Percentiles rank a stretch among this genome's conserved stretches.
Conservation (phyloP, 2,888 invertebrate genomes). For the Epistrophella euchroma region DNA sequence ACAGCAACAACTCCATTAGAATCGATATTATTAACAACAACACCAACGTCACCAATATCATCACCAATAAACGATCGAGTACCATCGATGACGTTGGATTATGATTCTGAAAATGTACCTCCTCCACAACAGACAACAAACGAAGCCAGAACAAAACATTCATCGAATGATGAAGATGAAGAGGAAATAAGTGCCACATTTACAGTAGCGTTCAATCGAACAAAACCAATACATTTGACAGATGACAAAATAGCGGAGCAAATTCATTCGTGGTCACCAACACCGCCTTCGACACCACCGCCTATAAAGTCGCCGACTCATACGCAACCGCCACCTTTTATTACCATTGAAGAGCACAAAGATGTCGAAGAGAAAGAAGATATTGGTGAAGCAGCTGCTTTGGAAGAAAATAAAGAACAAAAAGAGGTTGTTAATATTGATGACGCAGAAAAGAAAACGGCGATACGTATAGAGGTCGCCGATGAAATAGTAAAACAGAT, state of each 20-base stretch:
- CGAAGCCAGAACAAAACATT: constrained; percentile 20
- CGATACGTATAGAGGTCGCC: too few relatives aligned
- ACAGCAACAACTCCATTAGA: constrained; percentile 62
- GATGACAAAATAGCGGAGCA: constrained; percentile 67
- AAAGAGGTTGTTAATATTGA: constrained; percentile 47
- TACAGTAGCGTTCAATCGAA: constrained; percentile 78
- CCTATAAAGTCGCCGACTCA: constrained; percentile 77
- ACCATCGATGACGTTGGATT: constrained; percentile 71
- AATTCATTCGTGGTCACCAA: constrained; percentile 74
- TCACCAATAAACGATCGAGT: constrained; percentile 77
- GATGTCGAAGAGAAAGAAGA: constrained; percentile 78
- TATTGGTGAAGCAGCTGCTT: constrained; percentile 8
- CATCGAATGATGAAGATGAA: constrained; percentile 71
- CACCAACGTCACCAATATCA: constrained; percentile 63
- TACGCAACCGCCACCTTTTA: constrained; percentile 79
- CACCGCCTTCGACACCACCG: constrained; percentile 64
- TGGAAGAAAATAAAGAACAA: constrained; percentile 22
- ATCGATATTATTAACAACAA: constrained; percentile 65
- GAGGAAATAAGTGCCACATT: constrained; percentile 81
- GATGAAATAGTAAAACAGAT: constrained; percentile 28
- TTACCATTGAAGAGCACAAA: constrained; percentile 74
- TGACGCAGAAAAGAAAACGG: constrained; percentile 23
- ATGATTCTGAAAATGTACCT: constrained; percentile 50
- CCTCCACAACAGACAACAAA: constrained; percentile 11
- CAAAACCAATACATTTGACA: constrained; percentile 53